phyloP scores from a whole-genome alignment of 2,113 vertebrate genomes.

The Crotophaga sulcirostris region DNA sequence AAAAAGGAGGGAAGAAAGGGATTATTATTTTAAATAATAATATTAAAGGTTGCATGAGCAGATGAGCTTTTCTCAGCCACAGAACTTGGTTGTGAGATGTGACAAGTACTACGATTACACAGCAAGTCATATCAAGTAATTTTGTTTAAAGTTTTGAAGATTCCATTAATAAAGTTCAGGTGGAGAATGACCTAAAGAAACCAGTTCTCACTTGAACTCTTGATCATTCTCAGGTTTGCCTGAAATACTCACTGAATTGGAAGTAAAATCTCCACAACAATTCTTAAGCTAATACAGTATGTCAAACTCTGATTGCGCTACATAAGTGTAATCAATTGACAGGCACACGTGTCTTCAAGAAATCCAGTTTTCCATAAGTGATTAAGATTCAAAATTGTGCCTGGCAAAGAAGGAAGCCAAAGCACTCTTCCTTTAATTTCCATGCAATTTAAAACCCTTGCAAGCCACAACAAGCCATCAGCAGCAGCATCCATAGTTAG shows the following conservation, averaged over 20 bases:
- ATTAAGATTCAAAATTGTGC: not conserved
- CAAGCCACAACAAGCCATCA: not conserved
- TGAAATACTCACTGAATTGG: not conserved
- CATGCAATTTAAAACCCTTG: not conserved
- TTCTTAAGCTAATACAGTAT: accelerated
- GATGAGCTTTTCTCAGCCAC: not conserved
- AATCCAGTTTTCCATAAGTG: not conserved
- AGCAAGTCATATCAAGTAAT: not conserved
- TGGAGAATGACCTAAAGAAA: not conserved
- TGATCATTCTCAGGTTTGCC: not conserved
- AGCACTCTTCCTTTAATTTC: not conserved
- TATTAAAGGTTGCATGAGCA: accelerated
- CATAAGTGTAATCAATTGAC: not conserved
- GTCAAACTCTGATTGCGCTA: not conserved
- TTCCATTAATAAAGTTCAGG: not conserved
- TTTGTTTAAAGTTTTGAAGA: not conserved
- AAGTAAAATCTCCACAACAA: not conserved
- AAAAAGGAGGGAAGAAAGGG: not conserved
- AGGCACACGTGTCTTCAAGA: not conserved
- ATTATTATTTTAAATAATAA: not conserved
- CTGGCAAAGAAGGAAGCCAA: not conserved
- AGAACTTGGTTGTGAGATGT: not conserved
- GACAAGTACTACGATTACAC: not conserved
- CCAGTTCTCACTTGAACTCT: not conserved
- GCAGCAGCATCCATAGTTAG: accelerated